phyloP scores from a whole-genome alignment of 2,797 vertebrate species.

The Carduelis carduelis region DNA sequence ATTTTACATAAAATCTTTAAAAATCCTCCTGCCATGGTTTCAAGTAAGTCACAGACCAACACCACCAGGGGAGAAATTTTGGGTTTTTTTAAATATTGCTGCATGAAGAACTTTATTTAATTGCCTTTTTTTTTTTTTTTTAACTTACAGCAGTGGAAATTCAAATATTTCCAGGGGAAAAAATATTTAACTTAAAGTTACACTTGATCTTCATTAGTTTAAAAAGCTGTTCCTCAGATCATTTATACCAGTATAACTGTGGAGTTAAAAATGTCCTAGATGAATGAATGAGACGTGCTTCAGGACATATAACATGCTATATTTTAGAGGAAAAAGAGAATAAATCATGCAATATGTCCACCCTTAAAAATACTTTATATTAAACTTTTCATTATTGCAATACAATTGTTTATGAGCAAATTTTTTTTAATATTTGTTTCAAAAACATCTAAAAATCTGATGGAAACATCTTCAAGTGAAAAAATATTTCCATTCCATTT shows the following conservation, averaged over 20 bases:
- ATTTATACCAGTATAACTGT: neutral
- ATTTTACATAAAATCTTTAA: neutral
- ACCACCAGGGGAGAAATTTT: neutral
- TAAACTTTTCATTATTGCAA: neutral
- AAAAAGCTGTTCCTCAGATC: neutral
- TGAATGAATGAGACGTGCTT: neutral
- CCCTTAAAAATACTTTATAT: neutral
- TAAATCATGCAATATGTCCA: neutral
- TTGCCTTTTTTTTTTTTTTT: neutral
- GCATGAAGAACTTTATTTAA: neutral
- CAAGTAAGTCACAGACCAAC: neutral
- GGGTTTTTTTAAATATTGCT: neutral
- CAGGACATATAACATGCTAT: neutral
- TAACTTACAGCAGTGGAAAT: neutral
- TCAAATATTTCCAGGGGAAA: neutral
- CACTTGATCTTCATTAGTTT: neutral
- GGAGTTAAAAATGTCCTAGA: neutral
- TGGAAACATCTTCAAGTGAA: neutral
- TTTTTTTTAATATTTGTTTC: neutral
- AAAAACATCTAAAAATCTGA: neutral
- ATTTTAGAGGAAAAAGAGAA: neutral
- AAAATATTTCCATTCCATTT: neutral
- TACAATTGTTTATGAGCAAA: neutral
- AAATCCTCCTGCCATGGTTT: neutral
- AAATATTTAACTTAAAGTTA: neutral